Percentiles rank a stretch among this genome's conserved stretches.
Evolutionary conservation across 2,113 vertebrate species (phyloP).

Genomic region (Psilopsiagon aymara): DNA sequence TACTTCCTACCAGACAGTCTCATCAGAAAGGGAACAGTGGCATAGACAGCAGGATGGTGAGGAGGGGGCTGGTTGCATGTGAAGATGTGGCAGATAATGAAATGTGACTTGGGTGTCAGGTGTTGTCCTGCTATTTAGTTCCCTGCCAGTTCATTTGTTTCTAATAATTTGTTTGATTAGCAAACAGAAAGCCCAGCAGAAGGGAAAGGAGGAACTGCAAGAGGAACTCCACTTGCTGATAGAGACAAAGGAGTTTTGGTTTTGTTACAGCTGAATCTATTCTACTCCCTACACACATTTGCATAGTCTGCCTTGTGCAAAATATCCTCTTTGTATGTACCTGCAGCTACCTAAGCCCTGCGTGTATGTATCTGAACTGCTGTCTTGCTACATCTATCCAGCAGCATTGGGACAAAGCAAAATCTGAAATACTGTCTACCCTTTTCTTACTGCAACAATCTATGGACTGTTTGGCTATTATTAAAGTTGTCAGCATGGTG

Average conservation of each 20-base stretch:
- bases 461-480: conserved; percentile 13
- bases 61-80: background rate
- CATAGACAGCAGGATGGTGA: accelerated
- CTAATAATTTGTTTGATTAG: conserved; percentile 23
- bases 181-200: background rate
- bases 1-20: background rate
- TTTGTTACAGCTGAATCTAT: background rate
- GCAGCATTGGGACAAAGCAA: background rate
- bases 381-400: conserved; percentile 2
- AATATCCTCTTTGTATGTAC: background rate
- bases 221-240: background rate
- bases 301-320: background rate
- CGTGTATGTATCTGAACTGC: background rate
- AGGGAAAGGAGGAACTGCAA: background rate
- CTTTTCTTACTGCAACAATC: conserved; percentile 18
- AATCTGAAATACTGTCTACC: conserved; percentile 1
- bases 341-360: background rate
- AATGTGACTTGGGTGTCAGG: background rate
- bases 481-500: conserved; percentile 43
- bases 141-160: background rate
- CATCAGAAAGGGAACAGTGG: background rate
- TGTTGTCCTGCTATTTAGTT: background rate
- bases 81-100: background rate
- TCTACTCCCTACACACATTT: background rate
- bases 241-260: background rate